Percentiles rank a stretch among this genome's conserved stretches.
Conservation (phyloP, 1,140 invertebrate species). For the Rhysida immarginata region DNA sequence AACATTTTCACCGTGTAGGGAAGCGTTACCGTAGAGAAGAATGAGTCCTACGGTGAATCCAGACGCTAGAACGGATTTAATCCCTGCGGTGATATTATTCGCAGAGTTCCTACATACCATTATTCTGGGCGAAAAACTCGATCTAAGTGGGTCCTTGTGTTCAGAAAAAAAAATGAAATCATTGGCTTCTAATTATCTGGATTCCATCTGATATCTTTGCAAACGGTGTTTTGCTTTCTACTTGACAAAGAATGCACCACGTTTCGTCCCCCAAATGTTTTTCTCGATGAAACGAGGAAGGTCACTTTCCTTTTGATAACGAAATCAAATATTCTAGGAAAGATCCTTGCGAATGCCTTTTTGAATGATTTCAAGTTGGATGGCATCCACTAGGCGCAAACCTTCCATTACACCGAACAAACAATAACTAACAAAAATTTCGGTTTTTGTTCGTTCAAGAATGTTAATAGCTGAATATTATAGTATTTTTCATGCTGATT, state of each 20-base stretch:
- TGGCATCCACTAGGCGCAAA: slow-evolving; percentile 21
- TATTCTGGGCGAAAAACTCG: not conserved
- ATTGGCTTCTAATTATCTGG: not conserved
- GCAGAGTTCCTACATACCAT: not conserved
- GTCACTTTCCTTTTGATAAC: not conserved
- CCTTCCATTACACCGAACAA: too few species aligned
- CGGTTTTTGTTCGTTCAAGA: too few species aligned
- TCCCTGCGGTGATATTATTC: not conserved
- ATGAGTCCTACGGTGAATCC: too few species aligned
- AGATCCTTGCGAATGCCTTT: not conserved
- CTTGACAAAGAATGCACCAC: not conserved
- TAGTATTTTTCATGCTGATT: too few species aligned
- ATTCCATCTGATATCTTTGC: not conserved
- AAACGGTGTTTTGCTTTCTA: not conserved
- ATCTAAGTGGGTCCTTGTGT: not conserved
- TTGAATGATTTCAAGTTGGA: too few species aligned
- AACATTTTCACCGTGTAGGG: not conserved
- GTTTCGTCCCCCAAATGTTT: not conserved
- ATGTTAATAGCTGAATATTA: too few species aligned
- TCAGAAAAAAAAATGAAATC: not conserved
- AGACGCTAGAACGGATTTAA: not conserved
- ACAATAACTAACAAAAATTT: too few species aligned
- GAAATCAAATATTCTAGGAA: not conserved
- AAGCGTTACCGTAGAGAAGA: not conserved
- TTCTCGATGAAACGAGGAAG: not conserved